These are phyloP conservation scores for Ceratosolen fusciceps DNA, from an alignment of 1,140 invertebrate genomes.

Conservation along the genomic window DNA sequence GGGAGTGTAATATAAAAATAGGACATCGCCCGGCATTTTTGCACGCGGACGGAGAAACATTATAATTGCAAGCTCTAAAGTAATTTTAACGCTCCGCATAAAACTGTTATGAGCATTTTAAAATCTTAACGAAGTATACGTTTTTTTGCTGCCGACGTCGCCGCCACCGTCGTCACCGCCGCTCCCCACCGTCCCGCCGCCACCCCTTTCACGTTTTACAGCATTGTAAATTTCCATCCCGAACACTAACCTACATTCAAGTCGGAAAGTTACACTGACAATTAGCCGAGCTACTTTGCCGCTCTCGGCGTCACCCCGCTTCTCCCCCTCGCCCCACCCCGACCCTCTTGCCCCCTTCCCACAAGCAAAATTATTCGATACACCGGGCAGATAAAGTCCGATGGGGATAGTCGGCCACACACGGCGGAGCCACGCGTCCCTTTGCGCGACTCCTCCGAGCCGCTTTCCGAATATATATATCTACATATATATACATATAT, in stretches of 20 bases:
- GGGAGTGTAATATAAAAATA: conserved; percentile 30
- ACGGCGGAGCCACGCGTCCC: conserved; percentile 1
- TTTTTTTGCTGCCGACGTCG: conserved; percentile 36
- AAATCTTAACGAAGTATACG: conserved; percentile 45
- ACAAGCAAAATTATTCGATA: conserved; percentile 32
- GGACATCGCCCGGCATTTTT: background rate
- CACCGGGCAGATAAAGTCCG: conserved; percentile 29
- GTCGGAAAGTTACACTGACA: conserved; percentile 36
- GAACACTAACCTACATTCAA: conserved; percentile 44
- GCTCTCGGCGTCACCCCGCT: background rate
- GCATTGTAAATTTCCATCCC: conserved; percentile 43
- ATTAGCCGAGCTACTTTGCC: conserved; percentile 28
- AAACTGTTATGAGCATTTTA: conserved; percentile 45
- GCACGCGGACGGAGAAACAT: conserved; percentile 28
- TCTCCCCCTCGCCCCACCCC: background rate
- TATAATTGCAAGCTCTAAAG: conserved; percentile 39
- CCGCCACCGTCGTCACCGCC: background rate
- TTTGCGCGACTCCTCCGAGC: background rate
- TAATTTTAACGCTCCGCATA: conserved; percentile 43
- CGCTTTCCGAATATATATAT: too few species aligned
- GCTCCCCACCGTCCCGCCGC: background rate
- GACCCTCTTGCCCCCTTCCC: background rate
- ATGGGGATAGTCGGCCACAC: conserved; percentile 32
- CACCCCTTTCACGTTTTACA: conserved; percentile 27
- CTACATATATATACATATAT: too few species aligned